Evolutionary conservation across 2,888 invertebrate species (phyloP).

Genomic region (Drosophila suboccidentalis): DNA sequence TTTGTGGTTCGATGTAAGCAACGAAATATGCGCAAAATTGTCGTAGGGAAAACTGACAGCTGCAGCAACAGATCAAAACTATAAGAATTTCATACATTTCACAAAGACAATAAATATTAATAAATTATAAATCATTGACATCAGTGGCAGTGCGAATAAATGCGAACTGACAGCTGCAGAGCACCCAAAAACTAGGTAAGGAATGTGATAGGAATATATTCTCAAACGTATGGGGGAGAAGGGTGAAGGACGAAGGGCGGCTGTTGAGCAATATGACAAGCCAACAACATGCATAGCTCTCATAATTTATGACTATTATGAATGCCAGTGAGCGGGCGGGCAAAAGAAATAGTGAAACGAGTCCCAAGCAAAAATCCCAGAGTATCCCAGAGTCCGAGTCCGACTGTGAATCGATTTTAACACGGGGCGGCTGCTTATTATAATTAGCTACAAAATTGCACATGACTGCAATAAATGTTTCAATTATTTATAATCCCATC

Average conservation of each 20-base stretch:
- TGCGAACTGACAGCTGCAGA: conserved; percentile 52
- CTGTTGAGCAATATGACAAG: conserved; percentile 23
- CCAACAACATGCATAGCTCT: conserved; percentile 39
- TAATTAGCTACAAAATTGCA: conserved; percentile 78
- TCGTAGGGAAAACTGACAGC: conserved; percentile 31
- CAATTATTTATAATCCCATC: conserved; percentile 72
- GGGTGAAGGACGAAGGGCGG: not conserved
- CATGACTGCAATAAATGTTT: conserved; percentile 79
- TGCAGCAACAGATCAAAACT: conserved; percentile 35
- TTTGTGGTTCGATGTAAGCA: not conserved
- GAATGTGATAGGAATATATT: conserved; percentile 26
- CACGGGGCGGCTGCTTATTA: conserved; percentile 61
- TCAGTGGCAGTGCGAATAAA: conserved; percentile 28
- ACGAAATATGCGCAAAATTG: conserved; percentile 6
- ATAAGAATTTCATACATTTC: conserved; percentile 34
- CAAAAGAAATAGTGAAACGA: conserved; percentile 4
- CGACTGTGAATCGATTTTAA: conserved; percentile 11
- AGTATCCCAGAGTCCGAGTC: conserved; percentile 5
- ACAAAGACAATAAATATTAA: conserved; percentile 44
- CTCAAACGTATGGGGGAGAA: not conserved
- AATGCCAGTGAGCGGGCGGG: conserved; percentile 29
- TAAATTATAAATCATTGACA: conserved; percentile 47
- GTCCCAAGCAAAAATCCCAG: conserved; percentile 8
- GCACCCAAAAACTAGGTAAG: conserved; percentile 39
- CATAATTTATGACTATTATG: conserved; percentile 74